Evolutionary conservation across 2,797 vertebrate genomes (phyloP).

Genomic region (Crenuchus spilurus): DNA sequence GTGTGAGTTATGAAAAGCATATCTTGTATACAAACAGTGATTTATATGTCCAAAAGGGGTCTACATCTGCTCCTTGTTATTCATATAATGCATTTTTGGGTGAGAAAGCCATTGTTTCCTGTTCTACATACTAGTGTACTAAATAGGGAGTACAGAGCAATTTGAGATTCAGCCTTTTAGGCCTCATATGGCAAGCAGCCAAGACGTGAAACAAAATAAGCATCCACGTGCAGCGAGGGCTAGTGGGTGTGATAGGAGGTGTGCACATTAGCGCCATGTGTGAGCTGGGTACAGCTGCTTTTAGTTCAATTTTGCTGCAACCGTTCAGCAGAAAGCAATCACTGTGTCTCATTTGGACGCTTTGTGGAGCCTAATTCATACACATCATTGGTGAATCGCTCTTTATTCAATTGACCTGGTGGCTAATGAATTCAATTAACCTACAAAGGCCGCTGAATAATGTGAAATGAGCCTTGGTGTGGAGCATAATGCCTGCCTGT

Average conservation of each 20-base stretch:
- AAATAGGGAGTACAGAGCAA: no score
- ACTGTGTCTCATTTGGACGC: neutral
- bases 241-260: slow-evolving; percentile 42
- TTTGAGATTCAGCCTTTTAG: no score
- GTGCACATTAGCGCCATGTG: no score
- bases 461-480: neutral
- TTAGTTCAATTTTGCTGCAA: neutral
- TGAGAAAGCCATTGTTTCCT: no score
- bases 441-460: neutral
- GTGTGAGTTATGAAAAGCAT: no score
- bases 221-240: slow-evolving; percentile 58
- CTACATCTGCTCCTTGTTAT: no score
- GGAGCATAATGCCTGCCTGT: neutral
- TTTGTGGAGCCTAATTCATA: neutral
- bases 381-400: neutral
- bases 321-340: neutral
- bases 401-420: neutral
- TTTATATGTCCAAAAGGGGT: no score
- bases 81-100: no score
- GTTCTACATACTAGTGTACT: no score
- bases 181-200: slow-evolving; percentile 41
- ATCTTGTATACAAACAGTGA: no score
- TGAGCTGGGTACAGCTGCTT: slow-evolving; percentile 30
- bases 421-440: neutral
- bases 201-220: slow-evolving; percentile 55